Evolutionary conservation across 2,797 vertebrate genomes (phyloP).

Genomic region (Harpagifer antarcticus): DNA sequence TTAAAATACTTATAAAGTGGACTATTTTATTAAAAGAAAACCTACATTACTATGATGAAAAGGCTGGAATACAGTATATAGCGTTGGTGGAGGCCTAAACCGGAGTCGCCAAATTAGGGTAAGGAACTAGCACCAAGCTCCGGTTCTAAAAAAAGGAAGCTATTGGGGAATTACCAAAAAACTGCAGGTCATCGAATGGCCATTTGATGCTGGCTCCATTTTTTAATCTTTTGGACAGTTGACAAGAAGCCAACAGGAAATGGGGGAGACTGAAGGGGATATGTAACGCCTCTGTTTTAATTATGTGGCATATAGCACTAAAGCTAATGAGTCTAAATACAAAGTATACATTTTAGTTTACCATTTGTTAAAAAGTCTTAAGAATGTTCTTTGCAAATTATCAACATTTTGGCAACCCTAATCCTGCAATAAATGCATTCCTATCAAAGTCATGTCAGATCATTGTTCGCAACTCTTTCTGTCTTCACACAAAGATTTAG

Average conservation of each 20-base stretch:
- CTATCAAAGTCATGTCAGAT: slow-evolving; percentile 15
- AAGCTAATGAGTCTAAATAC: too few relatives aligned
- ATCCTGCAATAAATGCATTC: background rate
- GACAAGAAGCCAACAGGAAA: background rate
- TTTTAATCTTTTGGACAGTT: too few relatives aligned
- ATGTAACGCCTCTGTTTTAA: too few relatives aligned
- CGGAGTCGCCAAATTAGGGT: background rate
- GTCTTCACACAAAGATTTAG: background rate
- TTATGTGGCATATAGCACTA: too few relatives aligned
- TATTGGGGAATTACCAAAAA: background rate
- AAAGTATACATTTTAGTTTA: background rate
- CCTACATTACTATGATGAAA: too few relatives aligned
- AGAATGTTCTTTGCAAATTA: background rate
- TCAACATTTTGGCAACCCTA: too few relatives aligned
- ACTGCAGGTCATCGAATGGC: background rate
- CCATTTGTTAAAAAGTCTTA: background rate
- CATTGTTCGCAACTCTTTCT: background rate
- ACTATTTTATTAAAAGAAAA: too few relatives aligned
- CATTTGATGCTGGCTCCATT: background rate
- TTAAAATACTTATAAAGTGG: too few relatives aligned
- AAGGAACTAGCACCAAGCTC: too few relatives aligned
- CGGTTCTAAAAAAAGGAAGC: background rate
- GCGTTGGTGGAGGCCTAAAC: background rate
- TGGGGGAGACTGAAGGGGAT: too few relatives aligned
- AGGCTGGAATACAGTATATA: too few relatives aligned